phyloP scores from a whole-genome alignment of 2,797 vertebrate genomes.

The Gallinago solitaria region DNA sequence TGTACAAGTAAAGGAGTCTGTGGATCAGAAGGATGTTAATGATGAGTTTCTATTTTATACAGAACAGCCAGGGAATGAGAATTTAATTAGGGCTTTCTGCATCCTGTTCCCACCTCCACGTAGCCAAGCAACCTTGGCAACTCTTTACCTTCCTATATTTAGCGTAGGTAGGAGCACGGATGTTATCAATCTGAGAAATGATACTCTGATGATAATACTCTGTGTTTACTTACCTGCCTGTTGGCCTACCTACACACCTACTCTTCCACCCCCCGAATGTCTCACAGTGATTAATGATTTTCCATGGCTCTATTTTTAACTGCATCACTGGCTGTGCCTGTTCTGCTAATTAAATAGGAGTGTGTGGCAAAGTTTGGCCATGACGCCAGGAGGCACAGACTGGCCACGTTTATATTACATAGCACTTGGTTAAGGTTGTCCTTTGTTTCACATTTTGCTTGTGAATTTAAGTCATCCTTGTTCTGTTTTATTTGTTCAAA shows the following conservation, averaged over 20 bases:
- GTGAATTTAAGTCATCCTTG: background rate
- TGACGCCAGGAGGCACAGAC: background rate
- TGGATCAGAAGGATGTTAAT: accelerated
- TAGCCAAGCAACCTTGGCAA: background rate
- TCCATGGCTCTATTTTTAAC: background rate
- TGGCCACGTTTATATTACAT: accelerated
- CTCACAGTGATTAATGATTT: background rate
- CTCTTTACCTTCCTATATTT: background rate
- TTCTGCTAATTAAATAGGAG: background rate
- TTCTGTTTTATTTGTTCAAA: background rate
- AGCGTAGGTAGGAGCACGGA: background rate
- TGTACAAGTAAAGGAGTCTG: background rate
- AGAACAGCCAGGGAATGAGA: background rate
- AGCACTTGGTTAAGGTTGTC: background rate
- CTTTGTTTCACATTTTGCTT: background rate
- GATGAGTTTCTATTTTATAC: background rate
- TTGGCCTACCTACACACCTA: background rate
- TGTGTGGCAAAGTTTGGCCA: background rate
- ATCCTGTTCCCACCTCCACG: background rate
- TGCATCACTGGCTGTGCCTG: background rate
- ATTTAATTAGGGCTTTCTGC: background rate
- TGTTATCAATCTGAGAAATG: background rate
- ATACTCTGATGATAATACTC: background rate
- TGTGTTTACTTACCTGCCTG: conserved; percentile 13
- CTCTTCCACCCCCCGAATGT: background rate